phyloP scores from a whole-genome alignment of 2,888 invertebrate species.

The Papilio protenor region DNA sequence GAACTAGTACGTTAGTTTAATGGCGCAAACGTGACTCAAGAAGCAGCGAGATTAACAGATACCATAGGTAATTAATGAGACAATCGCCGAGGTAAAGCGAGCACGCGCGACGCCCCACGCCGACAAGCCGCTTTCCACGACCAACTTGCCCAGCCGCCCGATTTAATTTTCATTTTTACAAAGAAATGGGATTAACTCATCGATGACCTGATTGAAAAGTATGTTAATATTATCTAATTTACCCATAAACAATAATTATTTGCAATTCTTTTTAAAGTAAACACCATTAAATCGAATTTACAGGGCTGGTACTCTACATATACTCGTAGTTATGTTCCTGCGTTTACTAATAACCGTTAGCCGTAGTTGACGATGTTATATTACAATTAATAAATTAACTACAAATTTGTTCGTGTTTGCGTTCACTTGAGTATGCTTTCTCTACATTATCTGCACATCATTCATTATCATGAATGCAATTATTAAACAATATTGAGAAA shows the following conservation, averaged over 20 bases:
- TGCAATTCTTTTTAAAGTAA: too few species aligned
- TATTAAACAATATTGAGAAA: background rate
- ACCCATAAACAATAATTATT: background rate
- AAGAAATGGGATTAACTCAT: conserved; percentile 23
- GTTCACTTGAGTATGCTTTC: conserved; percentile 10
- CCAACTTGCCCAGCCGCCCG: conserved; percentile 44
- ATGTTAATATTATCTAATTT: background rate
- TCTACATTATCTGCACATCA: conserved; percentile 1
- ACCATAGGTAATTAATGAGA: conserved; percentile 41
- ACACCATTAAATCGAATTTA: too few species aligned
- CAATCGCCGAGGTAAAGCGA: conserved; percentile 36
- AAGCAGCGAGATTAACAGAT: conserved; percentile 35
- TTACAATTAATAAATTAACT: background rate
- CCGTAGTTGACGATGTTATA: background rate
- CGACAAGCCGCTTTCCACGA: conserved; percentile 44
- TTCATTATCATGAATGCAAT: background rate
- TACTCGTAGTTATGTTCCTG: too few species aligned
- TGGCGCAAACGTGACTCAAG: conserved; percentile 39
- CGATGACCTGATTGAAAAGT: background rate
- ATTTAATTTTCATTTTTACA: conserved; percentile 30
- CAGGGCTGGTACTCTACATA: too few species aligned
- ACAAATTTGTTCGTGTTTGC: background rate
- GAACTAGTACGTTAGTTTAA: conserved; percentile 31
- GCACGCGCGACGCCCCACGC: conserved; percentile 33
- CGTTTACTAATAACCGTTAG: too few species aligned